A percentile compares a stretch with the other conserved stretches of the same genome.
Conservation (phyloP, 1,140 invertebrate genomes). For the Pantala flavescens region DNA sequence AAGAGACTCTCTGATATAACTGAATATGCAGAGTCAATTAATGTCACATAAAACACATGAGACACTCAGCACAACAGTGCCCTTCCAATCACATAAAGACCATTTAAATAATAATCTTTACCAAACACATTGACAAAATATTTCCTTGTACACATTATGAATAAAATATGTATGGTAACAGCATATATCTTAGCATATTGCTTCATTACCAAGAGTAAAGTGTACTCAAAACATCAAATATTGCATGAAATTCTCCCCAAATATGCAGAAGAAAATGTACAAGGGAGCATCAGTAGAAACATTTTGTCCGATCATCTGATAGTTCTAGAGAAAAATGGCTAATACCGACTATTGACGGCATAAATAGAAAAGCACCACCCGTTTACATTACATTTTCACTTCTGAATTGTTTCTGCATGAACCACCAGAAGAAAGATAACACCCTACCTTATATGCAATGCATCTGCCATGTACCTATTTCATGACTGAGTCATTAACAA, state of each 20-base stretch:
- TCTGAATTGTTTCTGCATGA: too few species aligned
- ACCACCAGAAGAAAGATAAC: too few species aligned
- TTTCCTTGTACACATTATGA: conserved; percentile 3
- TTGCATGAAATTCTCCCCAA: neutral
- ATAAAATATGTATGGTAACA: conserved; percentile 11
- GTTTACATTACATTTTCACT: neutral
- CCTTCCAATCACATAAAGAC: neutral
- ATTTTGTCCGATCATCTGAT: neutral
- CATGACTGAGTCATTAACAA: neutral
- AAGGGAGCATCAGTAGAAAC: neutral
- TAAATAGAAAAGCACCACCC: conserved; percentile 9
- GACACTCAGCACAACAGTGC: neutral
- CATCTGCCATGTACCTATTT: too few species aligned
- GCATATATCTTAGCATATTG: neutral
- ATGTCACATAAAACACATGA: neutral
- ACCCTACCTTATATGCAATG: too few species aligned
- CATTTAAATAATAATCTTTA: conserved; percentile 11
- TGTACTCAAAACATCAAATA: conserved; percentile 8
- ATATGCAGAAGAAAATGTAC: neutral
- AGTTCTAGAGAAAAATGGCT: neutral
- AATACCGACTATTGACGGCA: conserved; percentile 1
- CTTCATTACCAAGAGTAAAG: neutral
- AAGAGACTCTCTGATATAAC: conserved; percentile 2
- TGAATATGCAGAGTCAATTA: conserved; percentile 6
- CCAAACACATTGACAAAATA: conserved; percentile 7